Conservation (phyloP, 2,113 vertebrate species). For the Thinocorus orbignyianus region DNA sequence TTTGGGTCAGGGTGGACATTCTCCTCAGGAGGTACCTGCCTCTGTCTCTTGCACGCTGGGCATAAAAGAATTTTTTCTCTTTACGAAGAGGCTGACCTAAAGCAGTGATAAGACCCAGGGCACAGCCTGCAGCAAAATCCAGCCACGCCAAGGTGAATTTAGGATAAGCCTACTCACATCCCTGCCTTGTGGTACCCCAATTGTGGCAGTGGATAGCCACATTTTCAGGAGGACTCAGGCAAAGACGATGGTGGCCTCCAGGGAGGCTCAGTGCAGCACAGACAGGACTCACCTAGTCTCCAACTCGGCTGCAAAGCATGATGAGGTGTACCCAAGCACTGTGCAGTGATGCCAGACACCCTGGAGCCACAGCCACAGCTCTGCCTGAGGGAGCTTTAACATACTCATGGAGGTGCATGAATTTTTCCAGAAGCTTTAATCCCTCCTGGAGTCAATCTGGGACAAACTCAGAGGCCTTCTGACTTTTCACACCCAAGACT, state of each 20-base stretch:
- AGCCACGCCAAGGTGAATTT: rapidly evolving
- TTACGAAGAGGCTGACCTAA: background rate
- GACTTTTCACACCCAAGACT: background rate
- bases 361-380: rapidly evolving
- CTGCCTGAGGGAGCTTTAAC: background rate
- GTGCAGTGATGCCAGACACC: rapidly evolving
- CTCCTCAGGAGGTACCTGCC: background rate
- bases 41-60: background rate
- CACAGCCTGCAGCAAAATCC: background rate
- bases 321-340: rapidly evolving
- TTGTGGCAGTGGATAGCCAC: rapidly evolving
- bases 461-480: background rate
- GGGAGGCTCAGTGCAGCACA: background rate
- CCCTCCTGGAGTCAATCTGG: background rate
- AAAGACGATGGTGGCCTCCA: background rate
- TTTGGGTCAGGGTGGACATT: background rate
- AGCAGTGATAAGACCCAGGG: background rate
- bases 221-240: background rate
- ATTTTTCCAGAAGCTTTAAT: background rate
- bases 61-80: background rate
- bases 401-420: rapidly evolving
- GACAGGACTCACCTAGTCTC: background rate
- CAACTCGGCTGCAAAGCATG: rapidly evolving
- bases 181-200: background rate
- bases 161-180: background rate